A percentile compares a stretch with the other conserved stretches of the same genome.
These are phyloP conservation scores for Drosophila prostipennis DNA, from an alignment of 2,888 invertebrate species.

Conservation along the genomic window DNA sequence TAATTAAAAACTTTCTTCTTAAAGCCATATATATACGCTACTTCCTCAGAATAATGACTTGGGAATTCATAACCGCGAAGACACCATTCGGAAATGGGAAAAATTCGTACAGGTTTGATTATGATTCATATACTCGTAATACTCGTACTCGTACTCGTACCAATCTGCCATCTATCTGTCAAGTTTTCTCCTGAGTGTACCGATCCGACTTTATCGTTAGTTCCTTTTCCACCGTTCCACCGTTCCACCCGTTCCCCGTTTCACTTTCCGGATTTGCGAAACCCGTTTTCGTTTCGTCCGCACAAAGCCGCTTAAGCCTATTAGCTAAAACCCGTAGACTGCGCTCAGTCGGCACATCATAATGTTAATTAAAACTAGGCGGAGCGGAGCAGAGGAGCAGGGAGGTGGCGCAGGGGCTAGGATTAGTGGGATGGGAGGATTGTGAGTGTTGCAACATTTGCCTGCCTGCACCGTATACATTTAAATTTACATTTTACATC, in stretches of 20 bases:
- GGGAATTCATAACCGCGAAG: slow-evolving; percentile 3
- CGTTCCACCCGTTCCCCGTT: slow-evolving; percentile 3
- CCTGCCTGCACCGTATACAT: slow-evolving; percentile 18
- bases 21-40: slow-evolving; percentile 14
- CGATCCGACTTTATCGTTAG: slow-evolving; percentile 13
- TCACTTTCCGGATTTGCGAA: slow-evolving; percentile 19
- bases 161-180: slow-evolving; percentile 2
- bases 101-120: slow-evolving; percentile 7
- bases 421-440: slow-evolving; percentile 18
- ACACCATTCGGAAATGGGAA: slow-evolving; percentile 13
- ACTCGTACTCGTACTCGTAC: slow-evolving; percentile 1
- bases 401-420: not conserved
- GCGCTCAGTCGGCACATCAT: slow-evolving; percentile 42
- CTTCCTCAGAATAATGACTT: slow-evolving; percentile 5
- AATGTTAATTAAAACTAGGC: slow-evolving; percentile 46
- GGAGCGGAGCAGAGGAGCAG: slow-evolving; percentile 6
- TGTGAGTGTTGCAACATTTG: slow-evolving; percentile 31
- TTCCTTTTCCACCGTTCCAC: slow-evolving; percentile 10
- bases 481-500: not conserved
- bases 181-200: slow-evolving; percentile 11
- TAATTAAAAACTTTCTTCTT: slow-evolving; percentile 8
- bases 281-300: slow-evolving; percentile 25
- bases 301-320: slow-evolving; percentile 44
- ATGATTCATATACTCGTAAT: not conserved
- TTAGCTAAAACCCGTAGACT: slow-evolving; percentile 39